These are phyloP conservation scores for Hoplias malabaricus DNA, from an alignment of 2,113 vertebrate genomes.

Conservation along the genomic window DNA sequence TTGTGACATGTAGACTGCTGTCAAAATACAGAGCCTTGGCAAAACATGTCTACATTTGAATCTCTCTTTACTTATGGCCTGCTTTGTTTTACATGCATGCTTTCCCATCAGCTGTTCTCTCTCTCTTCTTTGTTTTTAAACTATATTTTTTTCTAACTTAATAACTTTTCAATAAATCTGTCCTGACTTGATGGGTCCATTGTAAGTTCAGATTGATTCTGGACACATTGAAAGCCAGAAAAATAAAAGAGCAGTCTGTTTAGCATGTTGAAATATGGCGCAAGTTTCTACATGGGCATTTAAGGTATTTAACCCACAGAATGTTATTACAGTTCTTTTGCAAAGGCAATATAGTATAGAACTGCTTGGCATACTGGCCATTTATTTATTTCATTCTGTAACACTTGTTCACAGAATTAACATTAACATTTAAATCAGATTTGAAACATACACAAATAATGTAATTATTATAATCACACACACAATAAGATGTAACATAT, in stretches of 20 bases:
- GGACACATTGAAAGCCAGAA: neutral
- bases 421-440: too few species aligned
- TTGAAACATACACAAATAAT: too few species aligned
- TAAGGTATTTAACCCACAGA: neutral
- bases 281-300: neutral
- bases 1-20: conserved; percentile 23
- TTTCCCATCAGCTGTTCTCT: neutral
- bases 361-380: too few species aligned
- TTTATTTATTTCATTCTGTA: too few species aligned
- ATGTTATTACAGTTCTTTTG: too few species aligned
- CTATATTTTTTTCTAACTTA: neutral
- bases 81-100: conserved; percentile 6
- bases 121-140: neutral
- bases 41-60: conserved; percentile 1
- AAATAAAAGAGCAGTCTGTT: neutral
- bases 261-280: neutral
- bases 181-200: neutral
- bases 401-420: too few species aligned
- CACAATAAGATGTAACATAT: too few species aligned
- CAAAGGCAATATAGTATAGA: neutral
- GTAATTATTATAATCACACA: too few species aligned
- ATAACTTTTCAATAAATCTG: neutral
- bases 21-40: conserved; percentile 20
- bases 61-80: conserved; percentile 2
- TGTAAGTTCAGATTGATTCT: neutral